Evolutionary conservation across 2,888 invertebrate genomes (phyloP), one percentile per base, ranked within the genome.

Genomic region (Lasioglossum lativentre): DNA sequence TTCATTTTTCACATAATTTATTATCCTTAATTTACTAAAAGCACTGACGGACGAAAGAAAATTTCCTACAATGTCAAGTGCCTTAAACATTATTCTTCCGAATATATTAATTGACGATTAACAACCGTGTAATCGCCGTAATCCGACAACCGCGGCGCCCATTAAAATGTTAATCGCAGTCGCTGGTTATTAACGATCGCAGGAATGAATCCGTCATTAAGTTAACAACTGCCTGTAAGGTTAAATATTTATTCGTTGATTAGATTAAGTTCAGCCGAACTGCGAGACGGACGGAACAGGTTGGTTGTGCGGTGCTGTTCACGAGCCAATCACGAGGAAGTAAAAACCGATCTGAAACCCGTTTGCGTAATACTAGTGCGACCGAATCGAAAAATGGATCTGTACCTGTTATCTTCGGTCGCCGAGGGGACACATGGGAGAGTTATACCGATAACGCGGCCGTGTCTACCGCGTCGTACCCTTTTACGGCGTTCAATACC

Each of bases 401-500:
- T 40, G 34, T 75, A 72, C 72, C 77, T 70, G 83, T 83, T 83
- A 79, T 79, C 73, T 78, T 75, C 30, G 77, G 70, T 77, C 76
- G n/a, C 16, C 19, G 3, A 85, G 71, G n/a, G 56, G 59, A 76
- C 68, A 70, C 76, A 47, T 74, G 76, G 80, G 80, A 80, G 85
- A 77, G 68, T 86, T 77, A 75, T 70, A 77, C 0, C 73, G 86
- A 85, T 85, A 85, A 85, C 71, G 45, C 34, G 38, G 14, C 47
- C 34, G 52, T 74, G 59, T 80, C 66, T 45, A 63, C 56, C 74
- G 71, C 56, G 71, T 47, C 16, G 66, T 68, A 72, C 77, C 77
- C 78, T 77, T 86, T 86, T 82, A 76, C 63, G 76, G 72, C 27
- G 74, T 56, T 82, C 82, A 14, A 79, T 86, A 79, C 86, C 86